Evolutionary conservation across 2,797 vertebrate species (phyloP).

Genomic region (Eremophila alpestris): DNA sequence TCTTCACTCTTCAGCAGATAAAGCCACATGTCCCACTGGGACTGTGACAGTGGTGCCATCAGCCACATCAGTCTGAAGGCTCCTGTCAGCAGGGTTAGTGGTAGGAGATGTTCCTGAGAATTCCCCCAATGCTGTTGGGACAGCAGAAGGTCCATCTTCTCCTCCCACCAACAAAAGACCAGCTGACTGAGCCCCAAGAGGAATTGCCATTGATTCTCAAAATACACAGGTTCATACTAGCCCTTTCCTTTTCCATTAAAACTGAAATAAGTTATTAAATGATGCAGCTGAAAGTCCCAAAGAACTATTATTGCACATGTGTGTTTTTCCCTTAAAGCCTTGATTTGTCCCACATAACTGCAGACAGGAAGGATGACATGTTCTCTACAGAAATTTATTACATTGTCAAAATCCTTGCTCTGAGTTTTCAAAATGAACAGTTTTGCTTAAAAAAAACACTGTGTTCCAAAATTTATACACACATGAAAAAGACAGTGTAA

Average conservation of each 20-base stretch:
- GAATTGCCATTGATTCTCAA: not conserved
- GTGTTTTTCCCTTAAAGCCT: not conserved
- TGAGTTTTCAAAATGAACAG: constrained; percentile 44
- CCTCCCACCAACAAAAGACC: not conserved
- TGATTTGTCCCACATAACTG: not conserved
- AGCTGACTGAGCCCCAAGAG: not conserved
- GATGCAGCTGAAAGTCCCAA: not conserved
- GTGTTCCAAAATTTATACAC: constrained; percentile 7
- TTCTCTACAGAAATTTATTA: constrained; percentile 5
- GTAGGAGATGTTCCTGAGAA: not conserved
- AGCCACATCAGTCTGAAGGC: not conserved
- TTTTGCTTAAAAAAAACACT: constrained; percentile 4
- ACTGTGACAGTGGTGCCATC: not conserved
- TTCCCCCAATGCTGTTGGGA: not conserved
- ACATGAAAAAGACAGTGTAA: not conserved
- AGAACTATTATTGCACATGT: not conserved
- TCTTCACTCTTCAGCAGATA: not conserved
- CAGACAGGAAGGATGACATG: constrained; percentile 4
- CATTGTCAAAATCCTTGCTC: constrained; percentile 34
- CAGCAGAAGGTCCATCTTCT: not conserved
- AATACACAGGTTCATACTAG: not conserved
- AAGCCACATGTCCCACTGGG: not conserved
- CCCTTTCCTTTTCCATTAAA: not conserved
- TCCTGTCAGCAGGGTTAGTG: rapidly evolving
- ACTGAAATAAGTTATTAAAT: not conserved